These are phyloP conservation scores for Oligia fasciuncula DNA, from an alignment of 2,888 invertebrate genomes.

Conservation along the genomic window DNA sequence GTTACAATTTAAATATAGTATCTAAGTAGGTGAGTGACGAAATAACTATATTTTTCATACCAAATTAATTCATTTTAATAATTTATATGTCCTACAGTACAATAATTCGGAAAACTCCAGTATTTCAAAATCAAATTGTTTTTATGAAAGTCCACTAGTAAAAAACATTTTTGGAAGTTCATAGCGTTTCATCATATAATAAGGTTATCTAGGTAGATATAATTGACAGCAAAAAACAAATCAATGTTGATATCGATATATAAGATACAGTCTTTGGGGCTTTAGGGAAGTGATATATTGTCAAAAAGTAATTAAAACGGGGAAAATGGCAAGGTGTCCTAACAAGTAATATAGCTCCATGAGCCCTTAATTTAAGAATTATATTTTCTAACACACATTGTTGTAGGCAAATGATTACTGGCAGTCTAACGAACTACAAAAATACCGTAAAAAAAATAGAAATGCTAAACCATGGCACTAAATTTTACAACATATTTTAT, in stretches of 20 bases:
- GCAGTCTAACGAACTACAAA: slow-evolving; percentile 12
- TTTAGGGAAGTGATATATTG: slow-evolving; percentile 25
- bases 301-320: slow-evolving; percentile 15
- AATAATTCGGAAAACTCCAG: slow-evolving; percentile 65
- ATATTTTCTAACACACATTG: slow-evolving; percentile 25
- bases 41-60: slow-evolving; percentile 20
- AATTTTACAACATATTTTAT: slow-evolving; percentile 24
- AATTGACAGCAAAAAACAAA: slow-evolving; percentile 60
- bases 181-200: slow-evolving; percentile 21
- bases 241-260: slow-evolving; percentile 12
- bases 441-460: slow-evolving; percentile 1
- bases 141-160: slow-evolving; percentile 25
- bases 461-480: slow-evolving; percentile 60
- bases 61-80: slow-evolving; percentile 11
- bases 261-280: slow-evolving; percentile 51
- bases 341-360: slow-evolving; percentile 20
- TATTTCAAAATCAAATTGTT: slow-evolving; percentile 42
- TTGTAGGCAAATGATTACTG: slow-evolving; percentile 6
- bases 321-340: slow-evolving; percentile 34
- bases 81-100: slow-evolving; percentile 56
- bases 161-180: slow-evolving; percentile 37
- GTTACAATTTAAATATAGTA: slow-evolving; percentile 10
- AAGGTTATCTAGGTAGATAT: slow-evolving; percentile 32
- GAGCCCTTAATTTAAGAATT: slow-evolving; percentile 22
- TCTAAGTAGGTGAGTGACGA: slow-evolving; percentile 9